These are phyloP conservation scores for Styela clava DNA, from an alignment of 23 tunicate genomes.

Conservation along the genomic window DNA sequence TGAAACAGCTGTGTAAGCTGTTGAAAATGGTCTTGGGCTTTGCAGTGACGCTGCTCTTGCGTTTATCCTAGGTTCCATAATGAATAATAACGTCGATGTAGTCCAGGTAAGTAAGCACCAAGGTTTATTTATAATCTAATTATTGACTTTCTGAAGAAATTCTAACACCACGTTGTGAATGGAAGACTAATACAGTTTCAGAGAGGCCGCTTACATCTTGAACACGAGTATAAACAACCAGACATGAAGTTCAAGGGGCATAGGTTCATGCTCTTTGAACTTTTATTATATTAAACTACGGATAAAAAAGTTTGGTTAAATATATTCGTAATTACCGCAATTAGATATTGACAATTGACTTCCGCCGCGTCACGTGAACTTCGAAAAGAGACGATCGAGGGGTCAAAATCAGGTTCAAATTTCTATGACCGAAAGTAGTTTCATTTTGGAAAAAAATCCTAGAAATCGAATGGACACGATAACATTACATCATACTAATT, in stretches of 20 bases:
- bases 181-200: neutral
- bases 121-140: neutral
- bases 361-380: too few species aligned
- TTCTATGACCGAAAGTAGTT: too few species aligned
- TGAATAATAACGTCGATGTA: neutral
- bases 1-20: neutral
- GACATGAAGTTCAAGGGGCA: neutral
- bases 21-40: conserved; percentile 23
- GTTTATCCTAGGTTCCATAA: conserved; percentile 17
- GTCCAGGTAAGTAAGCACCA: neutral
- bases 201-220: neutral
- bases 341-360: too few species aligned
- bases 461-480: too few species aligned
- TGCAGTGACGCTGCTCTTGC: conserved; percentile 21
- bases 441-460: too few species aligned
- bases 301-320: too few species aligned
- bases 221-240: neutral
- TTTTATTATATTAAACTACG: too few species aligned
- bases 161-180: neutral
- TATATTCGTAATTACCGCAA: too few species aligned
- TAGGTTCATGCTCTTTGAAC: neutral
- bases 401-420: too few species aligned
- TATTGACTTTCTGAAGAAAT: neutral
- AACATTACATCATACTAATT: too few species aligned
- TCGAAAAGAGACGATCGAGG: too few species aligned